Conservation (phyloP, 2,113 vertebrate genomes). For the Archilochus colubris region DNA sequence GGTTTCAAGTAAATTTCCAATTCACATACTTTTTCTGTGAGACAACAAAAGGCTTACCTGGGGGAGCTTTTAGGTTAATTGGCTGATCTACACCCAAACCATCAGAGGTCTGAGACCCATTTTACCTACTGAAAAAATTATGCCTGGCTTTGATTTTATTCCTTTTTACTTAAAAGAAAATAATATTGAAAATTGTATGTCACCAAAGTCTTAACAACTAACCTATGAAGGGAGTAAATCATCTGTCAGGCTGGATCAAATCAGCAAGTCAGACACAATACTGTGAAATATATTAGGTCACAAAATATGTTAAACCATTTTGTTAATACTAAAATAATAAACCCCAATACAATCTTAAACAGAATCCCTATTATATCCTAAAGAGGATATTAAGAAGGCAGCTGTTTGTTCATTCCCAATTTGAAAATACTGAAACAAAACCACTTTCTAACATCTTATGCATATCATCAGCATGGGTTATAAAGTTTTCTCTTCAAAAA, state of each 20-base stretch:
- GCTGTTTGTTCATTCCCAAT: not conserved
- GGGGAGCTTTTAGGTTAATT: constrained; percentile 6
- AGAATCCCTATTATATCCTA: not conserved
- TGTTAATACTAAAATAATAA: constrained; percentile 29
- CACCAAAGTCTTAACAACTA: constrained; percentile 29
- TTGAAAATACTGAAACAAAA: not conserved
- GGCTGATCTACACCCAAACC: not conserved
- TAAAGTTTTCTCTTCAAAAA: not conserved
- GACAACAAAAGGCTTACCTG: not conserved
- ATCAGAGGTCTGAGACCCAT: constrained; percentile 12
- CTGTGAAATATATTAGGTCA: not conserved
- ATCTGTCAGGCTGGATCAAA: constrained; percentile 27
- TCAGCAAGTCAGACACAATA: constrained; percentile 13
- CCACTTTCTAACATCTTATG: not conserved
- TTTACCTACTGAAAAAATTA: constrained; percentile 12
- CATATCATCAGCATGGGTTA: not conserved
- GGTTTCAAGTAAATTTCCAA: constrained; percentile 37
- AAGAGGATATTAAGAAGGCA: not conserved
- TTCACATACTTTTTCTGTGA: not conserved
- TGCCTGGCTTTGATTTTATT: not conserved
- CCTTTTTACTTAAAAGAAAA: constrained; percentile 37
- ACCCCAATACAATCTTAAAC: not conserved
- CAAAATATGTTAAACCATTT: not conserved
- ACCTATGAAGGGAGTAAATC: constrained; percentile 11
- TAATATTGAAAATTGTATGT: constrained; percentile 13